These are phyloP conservation scores for silkworm (Bombyx mori) DNA, from an alignment of 1,140 invertebrate species.

Conservation along the genomic window DNA sequence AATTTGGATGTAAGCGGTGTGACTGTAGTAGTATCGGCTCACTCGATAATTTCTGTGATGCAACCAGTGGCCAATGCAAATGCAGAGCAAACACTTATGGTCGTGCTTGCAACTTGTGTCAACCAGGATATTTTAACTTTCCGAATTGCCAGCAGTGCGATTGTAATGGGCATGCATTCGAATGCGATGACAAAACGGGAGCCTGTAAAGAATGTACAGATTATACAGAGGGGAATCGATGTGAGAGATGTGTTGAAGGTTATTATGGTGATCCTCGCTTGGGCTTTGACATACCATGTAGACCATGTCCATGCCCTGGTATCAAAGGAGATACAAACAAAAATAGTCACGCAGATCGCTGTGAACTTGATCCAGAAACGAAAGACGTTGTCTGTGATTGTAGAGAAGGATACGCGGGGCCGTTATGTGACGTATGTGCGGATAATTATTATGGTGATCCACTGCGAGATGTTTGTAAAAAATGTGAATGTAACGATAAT, in stretches of 20 bases:
- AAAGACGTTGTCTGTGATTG: slow-evolving; percentile 96
- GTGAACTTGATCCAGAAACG: slow-evolving; percentile 86
- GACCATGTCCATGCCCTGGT: slow-evolving; percentile 95
- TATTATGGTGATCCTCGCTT: slow-evolving; percentile 96
- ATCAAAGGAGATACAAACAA: slow-evolving; percentile 50
- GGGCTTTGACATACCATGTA: slow-evolving; percentile 90
- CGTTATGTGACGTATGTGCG: slow-evolving; percentile 93
- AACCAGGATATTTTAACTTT: slow-evolving; percentile 96
- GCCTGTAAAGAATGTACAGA: slow-evolving; percentile 91
- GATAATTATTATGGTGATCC: slow-evolving; percentile 97
- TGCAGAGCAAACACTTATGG: slow-evolving; percentile 96
- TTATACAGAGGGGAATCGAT: slow-evolving; percentile 88
- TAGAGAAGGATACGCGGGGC: slow-evolving; percentile 88
- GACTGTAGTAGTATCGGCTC: slow-evolving; percentile 97
- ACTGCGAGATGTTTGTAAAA: slow-evolving; percentile 86
- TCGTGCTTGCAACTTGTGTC: slow-evolving; percentile 93
- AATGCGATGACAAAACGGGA: slow-evolving; percentile 94
- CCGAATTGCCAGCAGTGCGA: slow-evolving; percentile 95
- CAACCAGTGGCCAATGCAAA: slow-evolving; percentile 92
- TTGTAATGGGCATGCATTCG: slow-evolving; percentile 97
- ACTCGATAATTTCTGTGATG: slow-evolving; percentile 95
- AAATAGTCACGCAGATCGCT: slow-evolving; percentile 85
- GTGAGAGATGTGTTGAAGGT: slow-evolving; percentile 91
- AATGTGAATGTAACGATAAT: slow-evolving; percentile 96
- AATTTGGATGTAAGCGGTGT: slow-evolving; percentile 93